phyloP scores from a whole-genome alignment of 2,888 invertebrate species.

The Diachrysia chrysitis region DNA sequence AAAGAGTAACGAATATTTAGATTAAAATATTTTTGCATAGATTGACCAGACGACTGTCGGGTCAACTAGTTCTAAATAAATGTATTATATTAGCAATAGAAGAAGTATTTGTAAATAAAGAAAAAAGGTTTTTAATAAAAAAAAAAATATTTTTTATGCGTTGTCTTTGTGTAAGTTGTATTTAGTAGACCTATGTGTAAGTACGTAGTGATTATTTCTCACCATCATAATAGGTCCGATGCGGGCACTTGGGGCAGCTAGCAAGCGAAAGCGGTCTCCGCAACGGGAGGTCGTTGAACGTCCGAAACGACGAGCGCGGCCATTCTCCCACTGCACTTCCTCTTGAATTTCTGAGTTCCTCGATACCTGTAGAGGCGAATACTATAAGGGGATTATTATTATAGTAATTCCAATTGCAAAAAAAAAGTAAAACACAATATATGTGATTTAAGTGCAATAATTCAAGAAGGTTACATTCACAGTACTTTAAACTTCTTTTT shows the following conservation, averaged over 20 bases:
- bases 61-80: no score
- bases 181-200: no score
- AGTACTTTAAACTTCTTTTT: no score
- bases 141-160: no score
- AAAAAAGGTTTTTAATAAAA: no score
- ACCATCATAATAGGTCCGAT: constrained; percentile 79
- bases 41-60: no score
- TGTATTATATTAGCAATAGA: background rate
- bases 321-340: constrained; percentile 83
- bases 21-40: no score
- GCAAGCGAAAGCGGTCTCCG: constrained; percentile 86
- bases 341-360: constrained; percentile 86
- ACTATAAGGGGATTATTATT: constrained; percentile 75
- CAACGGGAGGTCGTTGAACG: constrained; percentile 68
- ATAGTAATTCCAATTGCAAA: constrained; percentile 31
- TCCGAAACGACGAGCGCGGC: constrained; percentile 81
- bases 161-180: no score
- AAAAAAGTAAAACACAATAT: background rate
- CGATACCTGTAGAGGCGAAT: constrained; percentile 82
- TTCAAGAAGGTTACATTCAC: background rate
- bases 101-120: background rate
- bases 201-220: no score
- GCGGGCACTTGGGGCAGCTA: constrained; percentile 84
- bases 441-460: background rate
- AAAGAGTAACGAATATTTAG: no score